Evolutionary conservation across 37 sponge, comb jelly and placozoan genomes (phyloP).

Genomic region (Geodia barretti): DNA sequence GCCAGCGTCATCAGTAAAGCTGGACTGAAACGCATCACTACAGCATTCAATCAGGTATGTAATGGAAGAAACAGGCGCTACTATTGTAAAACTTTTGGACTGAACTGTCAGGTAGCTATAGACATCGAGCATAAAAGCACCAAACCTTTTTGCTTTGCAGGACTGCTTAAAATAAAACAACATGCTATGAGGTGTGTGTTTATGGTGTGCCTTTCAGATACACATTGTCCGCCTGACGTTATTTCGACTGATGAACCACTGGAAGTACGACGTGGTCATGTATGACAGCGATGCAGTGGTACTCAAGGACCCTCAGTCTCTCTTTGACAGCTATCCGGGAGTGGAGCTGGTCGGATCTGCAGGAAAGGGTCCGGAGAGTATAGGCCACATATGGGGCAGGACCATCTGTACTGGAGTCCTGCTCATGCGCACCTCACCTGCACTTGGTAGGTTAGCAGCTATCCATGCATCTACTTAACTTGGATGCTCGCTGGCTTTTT

Average conservation of each 20-base stretch:
- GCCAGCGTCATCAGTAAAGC: neutral
- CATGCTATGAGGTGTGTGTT: too few relatives aligned
- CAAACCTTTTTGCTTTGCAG: too few relatives aligned
- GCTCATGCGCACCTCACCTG: neutral
- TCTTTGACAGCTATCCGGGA: constrained; percentile 4
- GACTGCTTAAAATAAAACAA: too few relatives aligned
- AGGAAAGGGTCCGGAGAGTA: constrained; percentile 20
- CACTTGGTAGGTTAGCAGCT: neutral
- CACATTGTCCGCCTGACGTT: constrained; percentile 14
- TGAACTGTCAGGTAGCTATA: neutral
- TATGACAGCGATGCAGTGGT: constrained; percentile 19
- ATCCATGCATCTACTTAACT: neutral
- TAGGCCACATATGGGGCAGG: constrained; percentile 12
- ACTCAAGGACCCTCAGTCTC: constrained; percentile 23
- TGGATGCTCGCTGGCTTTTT: too few relatives aligned
- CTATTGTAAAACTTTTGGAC: too few relatives aligned
- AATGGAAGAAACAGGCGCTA: neutral
- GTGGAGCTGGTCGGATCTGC: constrained; percentile 14
- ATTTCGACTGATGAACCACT: constrained; percentile 24
- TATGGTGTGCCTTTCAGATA: constrained; percentile 7
- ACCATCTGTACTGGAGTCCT: constrained; percentile 29
- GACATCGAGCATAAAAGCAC: neutral
- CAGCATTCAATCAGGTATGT: constrained; percentile 2
- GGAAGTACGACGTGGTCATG: constrained; percentile 23
- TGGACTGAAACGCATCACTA: neutral